Evolutionary conservation across 2,888 invertebrate species (phyloP).

Genomic region (Cyrtodaria siliqua): DNA sequence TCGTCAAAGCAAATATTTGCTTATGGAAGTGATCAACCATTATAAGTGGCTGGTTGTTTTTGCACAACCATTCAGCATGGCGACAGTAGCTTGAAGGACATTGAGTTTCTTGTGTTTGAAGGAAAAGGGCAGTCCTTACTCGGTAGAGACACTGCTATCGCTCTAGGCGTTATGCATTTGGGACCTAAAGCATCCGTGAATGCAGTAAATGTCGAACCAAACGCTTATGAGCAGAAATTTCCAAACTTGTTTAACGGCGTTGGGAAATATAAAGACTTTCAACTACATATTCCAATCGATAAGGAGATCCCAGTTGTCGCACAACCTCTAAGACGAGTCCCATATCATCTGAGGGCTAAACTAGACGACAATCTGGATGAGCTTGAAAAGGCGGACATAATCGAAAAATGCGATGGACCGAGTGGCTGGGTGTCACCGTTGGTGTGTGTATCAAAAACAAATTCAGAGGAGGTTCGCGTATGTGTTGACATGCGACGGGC

Average conservation of each 20-base stretch:
- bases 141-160: conserved; percentile 12
- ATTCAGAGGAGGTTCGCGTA: conserved; percentile 24
- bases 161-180: conserved; percentile 23
- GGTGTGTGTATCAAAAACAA: conserved; percentile 29
- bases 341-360: background rate
- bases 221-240: background rate
- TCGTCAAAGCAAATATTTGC: background rate
- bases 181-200: no score
- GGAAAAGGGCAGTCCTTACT: background rate
- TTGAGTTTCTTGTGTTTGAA: conserved; percentile 12
- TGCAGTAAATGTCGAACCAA: background rate
- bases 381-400: conserved; percentile 25
- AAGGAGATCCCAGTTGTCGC: background rate
- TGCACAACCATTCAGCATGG: background rate
- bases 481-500: conserved; percentile 54
- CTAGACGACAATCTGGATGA: conserved; percentile 17
- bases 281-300: conserved; percentile 12
- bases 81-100: background rate
- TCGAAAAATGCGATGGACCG: conserved; percentile 32
- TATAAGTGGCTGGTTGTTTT: conserved; percentile 8
- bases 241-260: conserved; percentile 1
- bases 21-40: background rate
- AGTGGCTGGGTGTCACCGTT: conserved; percentile 30
- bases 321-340: conserved; percentile 6
- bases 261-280: conserved; percentile 3